These are phyloP conservation scores for Ictidomys tridecemlineatus DNA, from an alignment of 2,113 vertebrate species.

Conservation along the genomic window DNA sequence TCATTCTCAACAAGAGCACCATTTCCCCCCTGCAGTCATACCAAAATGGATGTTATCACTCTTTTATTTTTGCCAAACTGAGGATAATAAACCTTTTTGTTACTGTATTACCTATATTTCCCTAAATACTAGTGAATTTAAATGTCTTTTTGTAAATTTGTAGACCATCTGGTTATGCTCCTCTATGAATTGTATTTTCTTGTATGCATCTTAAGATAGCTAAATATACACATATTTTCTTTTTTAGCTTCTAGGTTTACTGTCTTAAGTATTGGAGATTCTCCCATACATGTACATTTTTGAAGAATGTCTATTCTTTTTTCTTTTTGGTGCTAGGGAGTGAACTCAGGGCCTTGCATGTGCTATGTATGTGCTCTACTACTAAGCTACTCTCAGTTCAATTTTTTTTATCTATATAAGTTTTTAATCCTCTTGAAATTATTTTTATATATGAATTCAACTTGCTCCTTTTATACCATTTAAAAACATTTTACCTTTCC, in stretches of 20 bases:
- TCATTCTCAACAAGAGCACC: not conserved
- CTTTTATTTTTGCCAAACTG: not conserved
- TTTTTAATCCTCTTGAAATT: conserved; percentile 23
- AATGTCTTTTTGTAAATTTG: not conserved
- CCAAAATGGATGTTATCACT: not conserved
- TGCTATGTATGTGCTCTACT: not conserved
- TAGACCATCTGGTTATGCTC: not conserved
- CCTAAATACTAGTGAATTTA: not conserved
- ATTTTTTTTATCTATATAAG: not conserved
- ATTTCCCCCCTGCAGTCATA: not conserved
- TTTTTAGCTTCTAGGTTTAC: not conserved
- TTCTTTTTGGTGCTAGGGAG: not conserved
- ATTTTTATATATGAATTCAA: conserved; percentile 12
- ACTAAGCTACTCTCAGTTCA: not conserved
- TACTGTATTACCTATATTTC: conserved; percentile 18
- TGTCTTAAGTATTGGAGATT: not conserved
- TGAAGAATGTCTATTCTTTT: conserved; percentile 23
- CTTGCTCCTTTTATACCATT: conserved; percentile 33
- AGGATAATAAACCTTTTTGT: not conserved
- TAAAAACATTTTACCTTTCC: not conserved
- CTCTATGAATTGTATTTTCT: not conserved
- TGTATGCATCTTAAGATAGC: not conserved
- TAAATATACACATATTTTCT: not conserved
- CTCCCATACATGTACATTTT: not conserved
- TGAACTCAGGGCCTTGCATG: not conserved